Evolutionary conservation across 2,888 invertebrate genomes (phyloP).

Genomic region (Dysmachus trigonus): DNA sequence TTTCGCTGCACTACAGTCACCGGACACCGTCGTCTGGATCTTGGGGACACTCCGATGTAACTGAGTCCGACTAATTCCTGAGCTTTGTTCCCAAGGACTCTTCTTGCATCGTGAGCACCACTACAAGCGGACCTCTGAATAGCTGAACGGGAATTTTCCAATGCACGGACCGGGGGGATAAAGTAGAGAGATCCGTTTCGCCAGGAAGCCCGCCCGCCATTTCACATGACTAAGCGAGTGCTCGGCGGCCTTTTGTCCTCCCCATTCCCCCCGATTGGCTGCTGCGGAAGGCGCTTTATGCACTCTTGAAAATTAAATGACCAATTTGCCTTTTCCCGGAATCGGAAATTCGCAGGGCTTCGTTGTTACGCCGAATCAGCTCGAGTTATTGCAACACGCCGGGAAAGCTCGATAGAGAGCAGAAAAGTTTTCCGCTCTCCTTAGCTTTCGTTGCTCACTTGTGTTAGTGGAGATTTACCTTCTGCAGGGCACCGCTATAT

Average conservation of each 20-base stretch:
- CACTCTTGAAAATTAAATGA: slow-evolving; percentile 15
- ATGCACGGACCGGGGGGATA: not conserved
- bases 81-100: slow-evolving; percentile 20
- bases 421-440: not conserved
- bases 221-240: not conserved
- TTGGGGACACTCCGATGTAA: slow-evolving; percentile 29
- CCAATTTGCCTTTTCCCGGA: not conserved
- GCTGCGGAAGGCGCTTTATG: not conserved
- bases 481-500: not conserved
- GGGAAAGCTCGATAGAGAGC: not conserved
- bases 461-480: slow-evolving; percentile 8
- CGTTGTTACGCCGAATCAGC: not conserved
- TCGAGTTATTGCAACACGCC: not conserved
- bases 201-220: not conserved
- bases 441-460: not conserved
- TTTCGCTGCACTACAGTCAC: not conserved
- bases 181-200: not conserved
- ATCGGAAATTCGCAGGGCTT: not conserved
- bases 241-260: not conserved
- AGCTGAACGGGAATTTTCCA: not conserved
- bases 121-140: not conserved
- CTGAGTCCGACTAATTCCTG: slow-evolving; percentile 1
- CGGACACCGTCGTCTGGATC: not conserved
- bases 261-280: not conserved
- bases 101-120: slow-evolving; percentile 19